Conservation (phyloP, 2,888 invertebrate species). For the Aleiodes testaceus region DNA sequence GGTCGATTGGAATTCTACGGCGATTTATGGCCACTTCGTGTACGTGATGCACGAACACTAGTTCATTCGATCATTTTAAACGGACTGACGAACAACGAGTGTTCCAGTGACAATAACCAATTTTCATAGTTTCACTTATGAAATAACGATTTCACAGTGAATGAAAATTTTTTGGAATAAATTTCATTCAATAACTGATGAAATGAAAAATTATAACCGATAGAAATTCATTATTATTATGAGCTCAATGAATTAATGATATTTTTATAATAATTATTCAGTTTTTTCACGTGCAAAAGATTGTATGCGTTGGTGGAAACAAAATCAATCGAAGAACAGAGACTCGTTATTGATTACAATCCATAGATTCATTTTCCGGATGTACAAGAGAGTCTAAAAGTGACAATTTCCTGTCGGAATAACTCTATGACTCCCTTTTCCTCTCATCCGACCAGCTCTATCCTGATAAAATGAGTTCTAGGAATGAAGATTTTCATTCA, state of each 20-base stretch:
- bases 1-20: conserved; percentile 42
- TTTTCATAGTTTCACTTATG: background rate
- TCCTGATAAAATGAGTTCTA: conserved; percentile 7
- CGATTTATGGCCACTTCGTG: conserved; percentile 36
- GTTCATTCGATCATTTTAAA: conserved; percentile 27
- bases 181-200: too few relatives aligned
- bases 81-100: background rate
- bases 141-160: background rate
- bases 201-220: too few relatives aligned
- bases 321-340: too few relatives aligned
- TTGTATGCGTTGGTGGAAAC: too few relatives aligned
- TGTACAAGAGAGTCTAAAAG: background rate
- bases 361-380: background rate
- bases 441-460: background rate
- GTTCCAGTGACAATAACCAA: conserved; percentile 3
- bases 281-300: too few relatives aligned
- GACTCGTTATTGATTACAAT: background rate
- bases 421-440: background rate
- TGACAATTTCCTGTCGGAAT: conserved; percentile 23
- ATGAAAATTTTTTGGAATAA: too few relatives aligned
- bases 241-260: too few relatives aligned
- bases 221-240: too few relatives aligned
- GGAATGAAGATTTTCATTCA: conserved; percentile 9
- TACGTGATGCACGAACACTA: background rate
- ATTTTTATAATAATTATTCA: too few relatives aligned